Conservation (phyloP, 2,797 vertebrate genomes). For the Dipus sagitta region DNA sequence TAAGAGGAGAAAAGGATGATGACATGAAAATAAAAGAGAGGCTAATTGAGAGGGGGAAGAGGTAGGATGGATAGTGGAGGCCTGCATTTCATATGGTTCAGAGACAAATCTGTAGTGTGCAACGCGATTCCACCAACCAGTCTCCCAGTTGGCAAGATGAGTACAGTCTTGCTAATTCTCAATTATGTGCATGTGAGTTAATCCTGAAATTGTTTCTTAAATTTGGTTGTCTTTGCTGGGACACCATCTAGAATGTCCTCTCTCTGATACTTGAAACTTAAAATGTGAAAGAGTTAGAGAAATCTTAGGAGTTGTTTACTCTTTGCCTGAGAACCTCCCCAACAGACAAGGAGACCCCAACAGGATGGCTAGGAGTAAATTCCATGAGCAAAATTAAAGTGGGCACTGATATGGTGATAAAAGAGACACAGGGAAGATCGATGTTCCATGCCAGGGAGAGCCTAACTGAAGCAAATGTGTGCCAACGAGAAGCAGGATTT, state of each 20-base stretch:
- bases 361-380: background rate
- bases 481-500: background rate
- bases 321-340: background rate
- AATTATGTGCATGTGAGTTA: background rate
- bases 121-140: background rate
- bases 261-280: background rate
- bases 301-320: background rate
- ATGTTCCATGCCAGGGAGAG: background rate
- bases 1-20: too few species aligned
- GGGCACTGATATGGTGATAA: background rate
- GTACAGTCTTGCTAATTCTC: background rate
- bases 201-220: constrained; percentile 1
- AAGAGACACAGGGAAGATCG: background rate
- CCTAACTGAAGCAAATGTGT: background rate
- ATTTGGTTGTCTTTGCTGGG: background rate
- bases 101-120: background rate
- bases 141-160: background rate
- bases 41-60: background rate
- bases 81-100: background rate
- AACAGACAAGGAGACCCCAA: background rate
- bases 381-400: background rate
- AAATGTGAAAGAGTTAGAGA: background rate
- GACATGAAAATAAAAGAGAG: background rate
- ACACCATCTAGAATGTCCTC: background rate
- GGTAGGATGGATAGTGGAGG: too few species aligned